These are phyloP conservation scores for Elachura formosa DNA, from an alignment of 2,113 vertebrate genomes.

Conservation along the genomic window DNA sequence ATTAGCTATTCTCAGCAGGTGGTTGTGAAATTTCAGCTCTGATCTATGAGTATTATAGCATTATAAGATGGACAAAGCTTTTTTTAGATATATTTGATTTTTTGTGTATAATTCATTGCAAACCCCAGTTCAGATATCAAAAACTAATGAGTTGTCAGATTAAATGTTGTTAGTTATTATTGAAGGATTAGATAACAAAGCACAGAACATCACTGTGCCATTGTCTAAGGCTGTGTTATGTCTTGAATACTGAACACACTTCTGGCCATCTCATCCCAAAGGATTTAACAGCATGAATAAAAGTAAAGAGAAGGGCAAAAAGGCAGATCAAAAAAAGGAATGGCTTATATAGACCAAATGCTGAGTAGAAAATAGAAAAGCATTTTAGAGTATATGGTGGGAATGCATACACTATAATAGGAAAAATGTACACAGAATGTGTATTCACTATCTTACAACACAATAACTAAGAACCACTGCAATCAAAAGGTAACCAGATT, in stretches of 20 bases:
- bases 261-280: background rate
- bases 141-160: background rate
- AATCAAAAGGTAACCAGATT: background rate
- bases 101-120: background rate
- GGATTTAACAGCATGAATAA: background rate
- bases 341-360: background rate
- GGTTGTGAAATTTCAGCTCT: background rate
- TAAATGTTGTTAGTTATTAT: slow-evolving; percentile 4
- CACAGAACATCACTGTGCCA: background rate
- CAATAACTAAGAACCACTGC: background rate
- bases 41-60: background rate
- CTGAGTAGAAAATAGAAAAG: background rate
- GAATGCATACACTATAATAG: background rate
- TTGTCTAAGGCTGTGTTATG: background rate
- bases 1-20: background rate
- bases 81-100: background rate
- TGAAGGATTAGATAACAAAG: background rate
- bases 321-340: background rate
- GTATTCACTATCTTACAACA: background rate
- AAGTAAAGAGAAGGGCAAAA: background rate
- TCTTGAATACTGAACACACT: background rate
- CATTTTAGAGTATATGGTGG: background rate
- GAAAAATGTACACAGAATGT: background rate
- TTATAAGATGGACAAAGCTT: background rate
- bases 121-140: background rate